These are phyloP conservation scores for Phocoena sinus DNA, from an alignment of 2,113 vertebrate genomes.

Conservation along the genomic window DNA sequence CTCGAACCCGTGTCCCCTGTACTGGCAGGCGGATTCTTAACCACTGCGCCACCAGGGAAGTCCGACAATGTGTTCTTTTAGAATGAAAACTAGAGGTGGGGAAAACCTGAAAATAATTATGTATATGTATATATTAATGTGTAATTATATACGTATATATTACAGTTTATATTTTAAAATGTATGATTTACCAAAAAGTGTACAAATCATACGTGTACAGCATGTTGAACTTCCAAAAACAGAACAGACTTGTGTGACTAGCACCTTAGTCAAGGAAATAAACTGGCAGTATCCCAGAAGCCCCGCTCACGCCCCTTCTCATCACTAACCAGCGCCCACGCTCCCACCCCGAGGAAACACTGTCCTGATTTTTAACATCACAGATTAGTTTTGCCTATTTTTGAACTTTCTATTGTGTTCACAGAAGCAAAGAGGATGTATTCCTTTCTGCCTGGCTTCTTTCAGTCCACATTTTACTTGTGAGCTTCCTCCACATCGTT, in stretches of 20 bases:
- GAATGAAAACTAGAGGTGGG: not conserved
- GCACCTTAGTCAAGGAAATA: not conserved
- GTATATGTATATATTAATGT: not conserved
- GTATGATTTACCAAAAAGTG: not conserved
- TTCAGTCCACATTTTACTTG: not conserved
- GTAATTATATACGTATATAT: not conserved
- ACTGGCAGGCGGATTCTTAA: not conserved
- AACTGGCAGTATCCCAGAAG: not conserved
- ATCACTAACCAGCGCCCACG: not conserved
- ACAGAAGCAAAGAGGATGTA: not conserved
- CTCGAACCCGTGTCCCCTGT: accelerated
- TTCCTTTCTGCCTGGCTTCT: not conserved
- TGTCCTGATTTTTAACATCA: not conserved
- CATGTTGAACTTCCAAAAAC: not conserved
- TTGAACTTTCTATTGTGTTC: not conserved
- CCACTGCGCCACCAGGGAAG: not conserved
- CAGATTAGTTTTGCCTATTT: not conserved
- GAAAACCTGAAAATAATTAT: not conserved
- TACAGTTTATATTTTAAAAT: not conserved
- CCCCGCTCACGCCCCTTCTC: not conserved
- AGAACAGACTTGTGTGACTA: not conserved
- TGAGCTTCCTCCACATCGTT: not conserved
- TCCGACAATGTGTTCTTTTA: not conserved
- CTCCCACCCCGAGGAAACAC: not conserved
- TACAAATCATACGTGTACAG: not conserved